Base-by-base conservation (phyloP, 2,797 vertebrate genomes). In the Cetoscarus ocellatus region DNA sequence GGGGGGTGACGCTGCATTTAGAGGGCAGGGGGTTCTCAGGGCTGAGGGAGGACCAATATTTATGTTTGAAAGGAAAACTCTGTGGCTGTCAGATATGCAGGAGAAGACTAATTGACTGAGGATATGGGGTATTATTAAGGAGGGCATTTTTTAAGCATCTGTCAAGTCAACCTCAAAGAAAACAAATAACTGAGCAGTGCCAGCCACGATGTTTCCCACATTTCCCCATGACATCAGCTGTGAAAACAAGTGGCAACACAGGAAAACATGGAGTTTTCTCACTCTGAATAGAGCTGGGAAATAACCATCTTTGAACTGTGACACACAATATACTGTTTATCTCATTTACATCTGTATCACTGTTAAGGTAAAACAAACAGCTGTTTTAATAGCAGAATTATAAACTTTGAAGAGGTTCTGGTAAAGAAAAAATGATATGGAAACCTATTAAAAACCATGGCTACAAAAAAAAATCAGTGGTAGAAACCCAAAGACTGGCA, bases 1-100 rank as follows among this genome's bases (percentile, higher is more conserved):
- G 59, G 78, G 64, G 66, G 64, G 73, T 75, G 62, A 88, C 88
- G n/a, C 76, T 93, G 93, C 91, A 93, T 93, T 92, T 92, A 75
- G 62, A 88, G 75, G 76, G 82, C 78, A 75, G 1, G 69, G 27
- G 27, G 27, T 27, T 27, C 27, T 4, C 27, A 27, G 27, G 85
- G 74, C 80, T 78, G 59, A 79, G 63, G 64, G 74, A 81, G 77
- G 62, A 88, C 88, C 76, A 93, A 94, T 91, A 93, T 93, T 92
- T 92, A 75, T 86, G 79, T 84, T 86, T 73, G 67, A 83, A 88
- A 85, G 72, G 70, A 83, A 86, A 85, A 80, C 62, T 82, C 85
- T 5, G 61, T 64, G 61, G 60, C 62, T 78, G 79, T 87, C 80
- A 85, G 76, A 86, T 80, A 76, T 58, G 73, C 62, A 17, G 68